Conservation (phyloP, 2,113 vertebrate genomes). For the Amblyornis subalaris region DNA sequence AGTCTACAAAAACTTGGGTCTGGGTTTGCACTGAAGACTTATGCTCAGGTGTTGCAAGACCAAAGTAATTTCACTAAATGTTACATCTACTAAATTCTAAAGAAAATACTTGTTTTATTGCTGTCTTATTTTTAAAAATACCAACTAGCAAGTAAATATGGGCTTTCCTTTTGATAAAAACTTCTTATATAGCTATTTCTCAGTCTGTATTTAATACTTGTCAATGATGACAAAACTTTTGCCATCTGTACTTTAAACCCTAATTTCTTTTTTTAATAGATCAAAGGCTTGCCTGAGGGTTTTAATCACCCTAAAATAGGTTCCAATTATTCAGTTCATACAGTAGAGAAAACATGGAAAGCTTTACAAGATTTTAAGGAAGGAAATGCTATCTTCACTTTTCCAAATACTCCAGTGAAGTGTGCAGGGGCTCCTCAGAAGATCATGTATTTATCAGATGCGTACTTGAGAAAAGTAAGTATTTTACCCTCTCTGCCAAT, state of each 20-base stretch:
- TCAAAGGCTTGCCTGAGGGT: slow-evolving; percentile 93
- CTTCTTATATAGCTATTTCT: slow-evolving; percentile 47
- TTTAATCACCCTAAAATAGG: slow-evolving; percentile 90
- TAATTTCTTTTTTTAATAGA: slow-evolving; percentile 71
- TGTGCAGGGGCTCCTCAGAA: slow-evolving; percentile 97
- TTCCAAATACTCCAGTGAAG: slow-evolving; percentile 92
- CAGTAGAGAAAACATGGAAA: slow-evolving; percentile 93
- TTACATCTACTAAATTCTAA: background rate
- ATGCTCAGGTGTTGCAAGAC: background rate
- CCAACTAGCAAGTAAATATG: background rate
- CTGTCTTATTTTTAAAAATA: background rate
- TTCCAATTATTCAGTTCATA: slow-evolving; percentile 90
- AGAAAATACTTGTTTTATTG: background rate
- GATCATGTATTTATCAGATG: slow-evolving; percentile 95
- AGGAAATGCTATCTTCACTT: slow-evolving; percentile 92
- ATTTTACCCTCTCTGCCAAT: background rate
- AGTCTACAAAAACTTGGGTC: background rate
- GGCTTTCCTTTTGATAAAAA: background rate
- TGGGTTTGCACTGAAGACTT: background rate
- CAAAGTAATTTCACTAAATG: background rate
- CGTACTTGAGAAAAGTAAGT: slow-evolving; percentile 87
- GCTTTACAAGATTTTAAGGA: slow-evolving; percentile 89
- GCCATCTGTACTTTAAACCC: background rate
- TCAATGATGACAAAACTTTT: background rate
- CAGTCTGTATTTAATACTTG: slow-evolving; percentile 65